Evolutionary conservation across 2,888 invertebrate species (phyloP), one percentile per base, ranked within the genome.

Genomic region (Timandra comae): DNA sequence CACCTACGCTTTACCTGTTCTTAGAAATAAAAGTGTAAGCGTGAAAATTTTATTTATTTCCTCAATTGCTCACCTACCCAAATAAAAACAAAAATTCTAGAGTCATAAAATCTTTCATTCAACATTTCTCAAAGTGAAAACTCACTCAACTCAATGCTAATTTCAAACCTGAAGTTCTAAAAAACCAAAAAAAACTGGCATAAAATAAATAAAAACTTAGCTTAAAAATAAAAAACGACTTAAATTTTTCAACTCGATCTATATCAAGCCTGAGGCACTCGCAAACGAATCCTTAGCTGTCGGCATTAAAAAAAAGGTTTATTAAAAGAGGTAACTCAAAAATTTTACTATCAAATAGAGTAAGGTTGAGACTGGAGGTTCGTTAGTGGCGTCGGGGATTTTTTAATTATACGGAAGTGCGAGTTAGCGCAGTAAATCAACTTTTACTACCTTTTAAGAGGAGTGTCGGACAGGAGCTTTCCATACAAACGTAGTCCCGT

Each of bases 341-440:
- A 47, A 44, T 41, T 47, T 41, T 45, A 46, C 43, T 46, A 59
- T 63, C 61, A 56, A 65, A 63, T 65, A 62, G 54, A 57, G 51
- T 52, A 57, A 57, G n/a, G n/a, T n/a, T 16, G 6, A 16, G 6
- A 61, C 62, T 63, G 56, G 55, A 43, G 56, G 60, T 65, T 72
- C 72, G 69, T 74, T 72, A 74, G 67, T 57, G 54, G 57, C 57
- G 63, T 45, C 60, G 45, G n/a, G 48, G 40, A 49, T 64, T 72
- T 66, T 67, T 70, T 70, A 74, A 74, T 72, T 71, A 70, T 61
- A 65, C 65, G 69, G 67, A 72, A 72, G 60, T 49, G 38, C 46
- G 56, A 58, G 62, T 46, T 48, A 39, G 44, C 43, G 49, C 44
- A 46, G 50, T 39, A 43, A 50, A 48, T 31, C 31, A 31, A 31